phyloP scores from a whole-genome alignment of 2,113 vertebrate species.

The Caracal caracal region DNA sequence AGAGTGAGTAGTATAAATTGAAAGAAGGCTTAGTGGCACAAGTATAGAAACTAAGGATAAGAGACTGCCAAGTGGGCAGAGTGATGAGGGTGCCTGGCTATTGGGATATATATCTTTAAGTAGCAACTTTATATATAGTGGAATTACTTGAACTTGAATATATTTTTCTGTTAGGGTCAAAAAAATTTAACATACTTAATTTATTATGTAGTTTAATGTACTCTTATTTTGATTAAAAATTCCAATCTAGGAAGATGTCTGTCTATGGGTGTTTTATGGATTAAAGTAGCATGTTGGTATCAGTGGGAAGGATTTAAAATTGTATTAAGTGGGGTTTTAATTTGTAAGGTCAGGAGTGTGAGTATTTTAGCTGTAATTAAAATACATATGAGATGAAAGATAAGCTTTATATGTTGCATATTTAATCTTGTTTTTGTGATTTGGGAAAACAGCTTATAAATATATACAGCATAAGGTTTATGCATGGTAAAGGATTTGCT shows the following conservation, averaged over 20 bases:
- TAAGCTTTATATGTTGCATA: not conserved
- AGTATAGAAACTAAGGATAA: too few relatives aligned
- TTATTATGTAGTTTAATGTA: not conserved
- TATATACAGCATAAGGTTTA: not conserved
- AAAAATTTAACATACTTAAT: not conserved
- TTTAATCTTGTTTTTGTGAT: not conserved
- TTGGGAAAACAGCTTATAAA: not conserved
- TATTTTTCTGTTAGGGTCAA: not conserved
- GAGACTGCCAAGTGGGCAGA: not conserved
- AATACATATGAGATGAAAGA: not conserved
- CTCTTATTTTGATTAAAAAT: not conserved
- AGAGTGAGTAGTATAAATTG: not conserved
- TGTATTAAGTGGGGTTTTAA: not conserved
- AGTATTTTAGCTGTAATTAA: not conserved
- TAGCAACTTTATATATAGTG: not conserved
- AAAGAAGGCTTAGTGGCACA: not conserved
- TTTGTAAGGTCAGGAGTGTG: not conserved
- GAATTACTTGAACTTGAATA: not conserved
- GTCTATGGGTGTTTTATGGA: not conserved
- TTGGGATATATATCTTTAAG: not conserved
- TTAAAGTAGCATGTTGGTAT: not conserved
- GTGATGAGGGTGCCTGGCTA: not conserved
- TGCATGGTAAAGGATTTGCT: not conserved
- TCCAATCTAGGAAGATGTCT: not conserved
- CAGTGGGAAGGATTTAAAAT: not conserved